A percentile compares a stretch with the other conserved stretches of the same genome.
These are phyloP conservation scores for Calypte anna DNA, from an alignment of 2,113 vertebrate genomes.

Conservation along the genomic window DNA sequence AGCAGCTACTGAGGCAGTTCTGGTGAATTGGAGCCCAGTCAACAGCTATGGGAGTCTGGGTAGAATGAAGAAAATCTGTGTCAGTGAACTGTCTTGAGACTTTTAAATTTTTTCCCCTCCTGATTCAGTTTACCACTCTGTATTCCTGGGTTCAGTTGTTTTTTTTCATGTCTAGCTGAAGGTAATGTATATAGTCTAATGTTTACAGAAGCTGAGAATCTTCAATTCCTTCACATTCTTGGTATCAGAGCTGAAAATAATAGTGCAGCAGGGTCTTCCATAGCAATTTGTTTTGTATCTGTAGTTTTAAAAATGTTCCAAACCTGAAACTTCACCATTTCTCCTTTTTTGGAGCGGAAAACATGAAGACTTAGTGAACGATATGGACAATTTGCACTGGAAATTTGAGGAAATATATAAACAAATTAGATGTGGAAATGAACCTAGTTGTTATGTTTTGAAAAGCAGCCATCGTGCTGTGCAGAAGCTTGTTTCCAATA, in stretches of 20 bases:
- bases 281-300: background rate
- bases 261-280: background rate
- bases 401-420: background rate
- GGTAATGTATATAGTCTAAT: background rate
- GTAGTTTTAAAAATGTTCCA: conserved; percentile 23
- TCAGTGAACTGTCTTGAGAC: background rate
- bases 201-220: background rate
- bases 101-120: too few species aligned
- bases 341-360: background rate
- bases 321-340: background rate
- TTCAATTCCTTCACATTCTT: background rate
- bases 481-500: background rate
- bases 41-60: background rate
- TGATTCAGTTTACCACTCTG: background rate
- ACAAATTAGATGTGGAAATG: background rate
- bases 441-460: background rate
- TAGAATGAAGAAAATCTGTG: background rate
- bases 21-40: accelerated
- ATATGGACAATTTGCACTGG: background rate
- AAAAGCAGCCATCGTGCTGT: background rate
- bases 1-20: background rate
- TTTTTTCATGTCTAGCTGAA: background rate
- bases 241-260: background rate
- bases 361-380: background rate
- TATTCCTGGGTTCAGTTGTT: background rate